Evolutionary conservation across 2,888 invertebrate species (phyloP), one percentile per base, ranked within the genome.

Genomic region (Thereva unica): DNA sequence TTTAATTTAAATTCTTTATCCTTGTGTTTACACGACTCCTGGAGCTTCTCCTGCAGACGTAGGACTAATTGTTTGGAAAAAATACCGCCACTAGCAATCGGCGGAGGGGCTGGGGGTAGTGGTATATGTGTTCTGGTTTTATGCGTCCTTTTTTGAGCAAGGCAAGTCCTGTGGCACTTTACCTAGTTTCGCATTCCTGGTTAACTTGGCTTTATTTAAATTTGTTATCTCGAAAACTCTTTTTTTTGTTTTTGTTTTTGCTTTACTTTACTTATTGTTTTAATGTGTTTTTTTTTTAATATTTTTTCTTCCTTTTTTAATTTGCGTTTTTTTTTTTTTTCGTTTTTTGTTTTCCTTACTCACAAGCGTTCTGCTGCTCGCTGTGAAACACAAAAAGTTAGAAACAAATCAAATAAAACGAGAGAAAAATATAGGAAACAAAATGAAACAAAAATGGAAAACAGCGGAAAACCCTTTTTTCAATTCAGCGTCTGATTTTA

Each of bases 401-500:
- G 38, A 40, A 55, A 37, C 42, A 56, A 56, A 56, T 42, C 23
- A 56, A 56, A 56, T 34, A 56, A 42, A 52, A 56, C n/a, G 12
- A 10, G n/a, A 47, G 5, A 47, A 47, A 47, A 52, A 56, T n/a
- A 45, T 23, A 10, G n/a, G 12, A 6, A 47, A 47, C n/a, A 52
- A 56, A 35, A 45, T 23, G 23, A 56, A 44, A 12, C 42, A 42
- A 42, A 56, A 56, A 44, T 56, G 45, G 38, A 56, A 56, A 56
- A 37, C 37, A 23, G 23, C 23, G 23, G 23, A 23, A 23, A 23
- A 23, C 23, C 23, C 23, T 23, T 23, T 23, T 23, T 23, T 23
- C 23, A 56, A 35, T 56, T 56, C 56, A 44, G 34, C 23, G 34
- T 44, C 56, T 42, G 56, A 45, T 56, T 56, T 56, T 42, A 56